Conservation (phyloP, 1,140 invertebrate species). For the Pseudomyrmex flavicornis region DNA sequence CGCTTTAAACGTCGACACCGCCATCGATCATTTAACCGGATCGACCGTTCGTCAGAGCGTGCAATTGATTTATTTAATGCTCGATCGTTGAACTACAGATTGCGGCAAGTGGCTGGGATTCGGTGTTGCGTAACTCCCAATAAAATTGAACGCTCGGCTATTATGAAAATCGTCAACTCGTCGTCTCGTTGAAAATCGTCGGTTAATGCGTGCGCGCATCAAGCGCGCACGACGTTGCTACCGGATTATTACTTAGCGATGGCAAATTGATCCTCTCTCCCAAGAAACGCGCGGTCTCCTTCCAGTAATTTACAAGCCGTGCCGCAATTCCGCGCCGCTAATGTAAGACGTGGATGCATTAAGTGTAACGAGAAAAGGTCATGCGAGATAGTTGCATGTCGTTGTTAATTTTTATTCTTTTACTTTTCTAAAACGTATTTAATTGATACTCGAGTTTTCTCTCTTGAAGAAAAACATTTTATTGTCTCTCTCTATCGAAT, state of each 20-base stretch:
- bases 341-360: conserved; percentile 11
- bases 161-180: conserved; percentile 46
- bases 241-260: conserved; percentile 37
- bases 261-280: conserved; percentile 17
- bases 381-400: neutral
- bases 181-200: conserved; percentile 30
- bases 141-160: conserved; percentile 47
- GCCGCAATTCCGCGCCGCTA: conserved; percentile 28
- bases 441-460: no score
- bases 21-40: conserved; percentile 69
- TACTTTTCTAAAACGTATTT: no score
- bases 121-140: conserved; percentile 63
- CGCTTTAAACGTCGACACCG: conserved; percentile 7
- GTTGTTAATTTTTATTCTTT: no score
- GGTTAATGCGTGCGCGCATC: conserved; percentile 43
- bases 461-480: no score
- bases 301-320: conserved; percentile 26
- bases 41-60: conserved; percentile 40
- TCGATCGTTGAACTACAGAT: conserved; percentile 54
- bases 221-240: conserved; percentile 29
- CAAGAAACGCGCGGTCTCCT: neutral
- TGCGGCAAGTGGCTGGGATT: conserved; percentile 49
- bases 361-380: conserved; percentile 27
- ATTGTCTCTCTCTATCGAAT: no score
- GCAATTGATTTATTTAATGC: conserved; percentile 71